Evolutionary conservation across 2,113 vertebrate genomes (phyloP), one percentile per base, ranked within the genome.

Genomic region (Xyrauchen texanus): DNA sequence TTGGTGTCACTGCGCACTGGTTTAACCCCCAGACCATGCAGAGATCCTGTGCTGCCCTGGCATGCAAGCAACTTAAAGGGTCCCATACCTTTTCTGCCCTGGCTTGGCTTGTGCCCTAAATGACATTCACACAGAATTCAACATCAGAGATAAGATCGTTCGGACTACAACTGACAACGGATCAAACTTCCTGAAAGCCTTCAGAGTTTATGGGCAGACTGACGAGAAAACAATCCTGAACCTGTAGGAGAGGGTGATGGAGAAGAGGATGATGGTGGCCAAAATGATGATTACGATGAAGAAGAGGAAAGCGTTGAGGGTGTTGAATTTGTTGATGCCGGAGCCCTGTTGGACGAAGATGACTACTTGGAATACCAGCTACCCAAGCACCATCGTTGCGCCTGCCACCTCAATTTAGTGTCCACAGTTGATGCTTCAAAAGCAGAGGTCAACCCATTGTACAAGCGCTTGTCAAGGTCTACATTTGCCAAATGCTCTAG

Each of bases 331-430:
- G n/a, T n/a, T n/a, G n/a, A n/a, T n/a, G n/a, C n/a, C n/a, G n/a
- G n/a, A n/a, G n/a, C n/a, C n/a, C n/a, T n/a, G n/a, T n/a, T n/a
- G 77, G 78, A 82, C 7, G 68, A 86, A 73, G 80, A 84, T 67
- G 73, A 83, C 13, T 11, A 63, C 67, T 51, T 86, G 55, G 75
- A 85, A 58, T 84, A 77, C 63, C 78, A 80, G 44, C 81, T 85
- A 21, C 69, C 62, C 46, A 82, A 85, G 11, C 80, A 82, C 21
- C 75, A 82, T 64, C 52, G 66, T 9, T 79, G 66, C 60, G 21
- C 72, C 34, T 82, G 62, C 67, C 80, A 85, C 73, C 72, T 85
- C 34, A 83, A 83, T 46, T 71, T 81, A 58, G 44, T 85, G 9
- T 83, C 71, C 11, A 76, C 76, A 16, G 66, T 61, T 78, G 81